Conservation (phyloP, 2,113 vertebrate genomes). For the Turdus rufiventris region DNA sequence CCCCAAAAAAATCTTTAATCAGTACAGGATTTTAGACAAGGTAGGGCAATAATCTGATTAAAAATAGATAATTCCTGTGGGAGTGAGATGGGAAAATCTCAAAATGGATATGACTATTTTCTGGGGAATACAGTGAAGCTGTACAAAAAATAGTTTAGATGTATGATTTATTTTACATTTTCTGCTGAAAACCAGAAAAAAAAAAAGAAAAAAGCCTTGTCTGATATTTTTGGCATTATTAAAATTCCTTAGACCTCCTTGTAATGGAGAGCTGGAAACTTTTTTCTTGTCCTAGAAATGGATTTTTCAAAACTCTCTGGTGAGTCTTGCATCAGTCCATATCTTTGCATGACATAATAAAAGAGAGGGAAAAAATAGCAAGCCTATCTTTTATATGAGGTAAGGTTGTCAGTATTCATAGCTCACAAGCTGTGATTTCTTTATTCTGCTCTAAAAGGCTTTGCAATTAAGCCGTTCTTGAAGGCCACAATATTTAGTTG, state of each 20-base stretch:
- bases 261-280: not conserved
- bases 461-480: not conserved
- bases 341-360: not conserved
- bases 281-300: not conserved
- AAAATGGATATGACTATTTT: not conserved
- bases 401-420: not conserved
- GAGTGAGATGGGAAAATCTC: not conserved
- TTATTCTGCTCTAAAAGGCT: not conserved
- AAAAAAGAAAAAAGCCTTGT: no score
- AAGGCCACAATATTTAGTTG: not conserved
- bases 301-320: not conserved
- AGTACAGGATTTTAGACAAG: not conserved
- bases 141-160: not conserved
- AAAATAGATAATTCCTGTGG: not conserved
- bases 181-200: not conserved
- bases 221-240: not conserved
- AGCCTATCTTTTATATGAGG: not conserved
- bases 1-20: not conserved
- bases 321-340: not conserved
- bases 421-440: not conserved
- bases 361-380: accelerated
- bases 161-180: not conserved
- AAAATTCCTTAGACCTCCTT: not conserved
- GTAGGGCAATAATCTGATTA: not conserved
- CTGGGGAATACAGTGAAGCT: not conserved